Evolutionary conservation across 1,140 invertebrate species (phyloP), one percentile per base, ranked within the genome.

Genomic region (Euwallacea fornicatus): DNA sequence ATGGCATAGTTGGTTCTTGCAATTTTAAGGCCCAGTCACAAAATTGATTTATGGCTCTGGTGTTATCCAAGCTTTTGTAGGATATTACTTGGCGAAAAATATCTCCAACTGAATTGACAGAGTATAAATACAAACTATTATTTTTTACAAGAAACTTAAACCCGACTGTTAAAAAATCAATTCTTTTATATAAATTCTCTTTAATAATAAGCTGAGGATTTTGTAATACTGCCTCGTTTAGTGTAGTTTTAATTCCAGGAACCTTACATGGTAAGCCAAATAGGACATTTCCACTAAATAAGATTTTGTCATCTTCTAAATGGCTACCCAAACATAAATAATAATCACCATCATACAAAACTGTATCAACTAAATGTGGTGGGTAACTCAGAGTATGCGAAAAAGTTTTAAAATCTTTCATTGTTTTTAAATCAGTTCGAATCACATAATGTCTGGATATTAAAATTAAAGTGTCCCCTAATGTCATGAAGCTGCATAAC

Each of bases 381-480:
- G 63, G 11, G 56, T 66, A 41, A 15, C 55, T 55, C 41, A 72
- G 9, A 21, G 70, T 66, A 33, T 72, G 70, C n/a, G 70, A 42
- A 66, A 60, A 72, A n/a, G 33, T 56, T 60, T 47, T 55, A 33
- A 60, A n/a, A 46, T 60, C 11, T 53, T 72, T 43, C 10, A 59
- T 10, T 7, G 66, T 10, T 8, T 66, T 43, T 15, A 66, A 54
- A 61, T 66, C 70, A 46, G 50, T 43, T 72, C 60, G 66, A 21
- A 72, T 61, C 8, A 66, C 13, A 66, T 72, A 72, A 47, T 72
- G 70, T 60, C 41, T 54, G 9, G 70, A 66, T 9, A 42, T n/a
- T 9, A 72, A 47, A 2, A 66, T 50, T 16, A 72, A 61, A 21
- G 42, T 42, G 4, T 59, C 16, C 43, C 66, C 16, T 7, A 60